Evolutionary conservation across 2,797 vertebrate species (phyloP).

Genomic region (Mus caroli): DNA sequence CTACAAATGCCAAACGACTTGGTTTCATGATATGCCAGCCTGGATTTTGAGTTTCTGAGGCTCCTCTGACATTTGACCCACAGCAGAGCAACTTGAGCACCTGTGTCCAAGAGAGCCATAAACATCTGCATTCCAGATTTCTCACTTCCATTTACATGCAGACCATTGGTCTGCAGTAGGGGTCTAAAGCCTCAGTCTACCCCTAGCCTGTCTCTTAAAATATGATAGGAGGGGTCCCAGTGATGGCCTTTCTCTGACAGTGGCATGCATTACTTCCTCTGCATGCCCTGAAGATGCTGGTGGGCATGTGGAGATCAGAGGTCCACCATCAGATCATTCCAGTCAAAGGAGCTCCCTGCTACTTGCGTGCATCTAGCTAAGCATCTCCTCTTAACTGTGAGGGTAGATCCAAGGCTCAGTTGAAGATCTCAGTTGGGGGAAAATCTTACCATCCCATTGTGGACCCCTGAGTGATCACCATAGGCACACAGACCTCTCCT

Average conservation of each 20-base stretch:
- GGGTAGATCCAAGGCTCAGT: background rate
- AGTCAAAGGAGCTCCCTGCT: background rate
- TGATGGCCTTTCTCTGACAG: background rate
- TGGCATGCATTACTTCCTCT: background rate
- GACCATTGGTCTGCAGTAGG: background rate
- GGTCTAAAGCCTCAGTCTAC: background rate
- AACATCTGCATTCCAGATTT: background rate
- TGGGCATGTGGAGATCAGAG: background rate
- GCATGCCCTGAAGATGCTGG: background rate
- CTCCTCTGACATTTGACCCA: background rate
- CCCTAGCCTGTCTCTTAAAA: background rate
- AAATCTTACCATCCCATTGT: no score
- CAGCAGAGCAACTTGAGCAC: background rate
- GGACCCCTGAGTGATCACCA: background rate
- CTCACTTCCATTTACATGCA: background rate
- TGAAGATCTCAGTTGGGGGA: background rate
- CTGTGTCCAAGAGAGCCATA: background rate
- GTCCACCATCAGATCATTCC: background rate
- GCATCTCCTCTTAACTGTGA: background rate
- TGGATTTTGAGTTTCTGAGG: background rate
- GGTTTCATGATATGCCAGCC: background rate
- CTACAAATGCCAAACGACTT: background rate
- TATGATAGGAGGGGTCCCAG: no score
- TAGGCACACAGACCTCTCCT: background rate
- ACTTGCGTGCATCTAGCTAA: background rate